Base-by-base conservation (phyloP, 2,113 vertebrate genomes). In the Ardeotis arabs region DNA sequence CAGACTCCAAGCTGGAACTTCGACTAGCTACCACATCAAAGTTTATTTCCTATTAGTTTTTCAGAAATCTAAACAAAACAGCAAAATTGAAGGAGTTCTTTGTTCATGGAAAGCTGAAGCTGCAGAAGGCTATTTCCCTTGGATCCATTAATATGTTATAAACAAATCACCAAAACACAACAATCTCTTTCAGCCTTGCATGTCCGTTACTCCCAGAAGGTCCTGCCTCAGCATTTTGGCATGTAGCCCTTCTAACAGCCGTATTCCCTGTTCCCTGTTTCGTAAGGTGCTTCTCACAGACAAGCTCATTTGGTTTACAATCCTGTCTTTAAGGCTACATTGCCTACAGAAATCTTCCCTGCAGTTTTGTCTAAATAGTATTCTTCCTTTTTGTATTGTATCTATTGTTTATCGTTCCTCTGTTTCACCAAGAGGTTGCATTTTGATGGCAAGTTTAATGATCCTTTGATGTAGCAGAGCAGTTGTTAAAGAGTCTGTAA, bases 241-340 rank as follows among this genome's bases (percentile, higher is more conserved):
- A 10, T 0, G 10, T 12, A 68, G 44, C 19, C 53, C 44, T 56
- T 21, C 2, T 6, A n/a, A 21, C 8, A 75, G 15, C 19, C 23
- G 3, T 24, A 23, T 27, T 59, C 28, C 56, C 21, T 19, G 5
- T 70, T 78, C 10, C 47, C 16, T 60, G 7, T 56, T 87, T 67
- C 0, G 0, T 55, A 37, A 64, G 15, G n/a, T 39, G 41, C 63
- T 75, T 90, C 28, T 14, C 10, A 8, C 9, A 33, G 52, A 78
- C 12, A 41, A 24, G 55, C 9, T 69, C 7, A 44, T 74, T 79
- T 47, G 24, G 12, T 31, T 87, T 87, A 81, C 7, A 1, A 45
- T 37, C 24, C 45, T 29, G 25, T 35, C 49, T 82, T 44, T 22
- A 58, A 79, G 58, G 20, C 24, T 44, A 5, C 35, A 0, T 19